Evolutionary conservation across 2,797 vertebrate species (phyloP).

Genomic region (Erethizon dorsatum): DNA sequence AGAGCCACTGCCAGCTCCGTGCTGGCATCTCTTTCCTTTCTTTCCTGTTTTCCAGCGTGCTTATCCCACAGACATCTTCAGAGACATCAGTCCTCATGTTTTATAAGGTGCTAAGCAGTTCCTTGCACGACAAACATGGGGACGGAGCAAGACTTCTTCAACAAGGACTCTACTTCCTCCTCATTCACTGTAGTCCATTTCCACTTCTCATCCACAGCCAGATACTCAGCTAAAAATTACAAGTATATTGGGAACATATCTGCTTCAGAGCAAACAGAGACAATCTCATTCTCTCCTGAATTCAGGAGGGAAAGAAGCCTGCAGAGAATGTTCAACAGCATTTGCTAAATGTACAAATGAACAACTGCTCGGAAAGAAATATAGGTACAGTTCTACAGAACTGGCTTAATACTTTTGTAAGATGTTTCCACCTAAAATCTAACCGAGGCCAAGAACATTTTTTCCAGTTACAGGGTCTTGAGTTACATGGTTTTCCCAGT

Average conservation of each 20-base stretch:
- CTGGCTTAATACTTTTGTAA: not conserved
- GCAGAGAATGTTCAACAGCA: not conserved
- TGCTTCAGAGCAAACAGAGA: not conserved
- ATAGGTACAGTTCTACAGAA: rapidly evolving
- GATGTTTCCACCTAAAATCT: not conserved
- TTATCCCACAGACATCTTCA: not conserved
- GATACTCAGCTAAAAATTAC: not conserved
- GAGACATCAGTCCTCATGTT: rapidly evolving
- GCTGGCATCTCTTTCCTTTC: not conserved
- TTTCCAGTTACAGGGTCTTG: not conserved
- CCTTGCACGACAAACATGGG: not conserved
- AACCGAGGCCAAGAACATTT: not conserved
- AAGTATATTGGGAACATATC: not conserved
- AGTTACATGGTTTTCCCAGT: not conserved
- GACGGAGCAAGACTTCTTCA: too few relatives aligned
- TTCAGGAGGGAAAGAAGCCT: not conserved
- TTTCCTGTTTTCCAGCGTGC: not conserved
- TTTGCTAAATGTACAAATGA: not conserved
- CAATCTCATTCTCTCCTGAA: too few relatives aligned
- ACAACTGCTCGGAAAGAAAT: not conserved
- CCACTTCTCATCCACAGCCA: not conserved
- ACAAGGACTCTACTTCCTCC: not conserved
- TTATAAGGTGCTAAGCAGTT: not conserved
- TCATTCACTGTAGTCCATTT: rapidly evolving
- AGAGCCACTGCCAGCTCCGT: not conserved